Conservation (phyloP, 1,140 invertebrate genomes). For the Drosophila paulistorum region DNA sequence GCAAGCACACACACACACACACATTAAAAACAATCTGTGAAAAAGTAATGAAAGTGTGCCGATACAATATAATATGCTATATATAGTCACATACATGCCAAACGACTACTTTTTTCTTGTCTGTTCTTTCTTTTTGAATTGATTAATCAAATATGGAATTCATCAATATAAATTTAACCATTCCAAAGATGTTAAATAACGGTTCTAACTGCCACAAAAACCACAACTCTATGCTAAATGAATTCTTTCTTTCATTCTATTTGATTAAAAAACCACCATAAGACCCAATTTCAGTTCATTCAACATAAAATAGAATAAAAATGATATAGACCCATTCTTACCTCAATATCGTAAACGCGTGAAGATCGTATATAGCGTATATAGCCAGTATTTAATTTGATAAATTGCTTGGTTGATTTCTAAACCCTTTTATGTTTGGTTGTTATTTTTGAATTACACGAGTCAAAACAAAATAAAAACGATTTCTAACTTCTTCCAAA, state of each 20-base stretch:
- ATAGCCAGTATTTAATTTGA: no score
- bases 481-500: no score
- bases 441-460: no score
- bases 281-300: not conserved
- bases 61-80: conserved; percentile 25
- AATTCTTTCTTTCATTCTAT: not conserved
- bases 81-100: conserved; percentile 1
- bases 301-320: not conserved
- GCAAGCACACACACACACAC: no score
- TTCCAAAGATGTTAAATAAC: not conserved
- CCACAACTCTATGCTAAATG: conserved; percentile 8
- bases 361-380: conserved; percentile 91
- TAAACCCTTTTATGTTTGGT: no score
- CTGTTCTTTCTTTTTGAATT: not conserved
- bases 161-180: conserved; percentile 51
- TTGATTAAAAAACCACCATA: not conserved
- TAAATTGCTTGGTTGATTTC: no score
- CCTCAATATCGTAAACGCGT: conserved; percentile 89
- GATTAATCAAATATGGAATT: conserved; percentile 46
- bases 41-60: conserved; percentile 67
- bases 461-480: no score
- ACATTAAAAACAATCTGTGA: conserved; percentile 35
- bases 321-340: conserved; percentile 40
- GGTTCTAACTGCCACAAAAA: not conserved
- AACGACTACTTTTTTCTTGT: conserved; percentile 26